Evolutionary conservation across 2,113 vertebrate genomes (phyloP), one percentile per base, ranked within the genome.

Genomic region (Gobius niger): DNA sequence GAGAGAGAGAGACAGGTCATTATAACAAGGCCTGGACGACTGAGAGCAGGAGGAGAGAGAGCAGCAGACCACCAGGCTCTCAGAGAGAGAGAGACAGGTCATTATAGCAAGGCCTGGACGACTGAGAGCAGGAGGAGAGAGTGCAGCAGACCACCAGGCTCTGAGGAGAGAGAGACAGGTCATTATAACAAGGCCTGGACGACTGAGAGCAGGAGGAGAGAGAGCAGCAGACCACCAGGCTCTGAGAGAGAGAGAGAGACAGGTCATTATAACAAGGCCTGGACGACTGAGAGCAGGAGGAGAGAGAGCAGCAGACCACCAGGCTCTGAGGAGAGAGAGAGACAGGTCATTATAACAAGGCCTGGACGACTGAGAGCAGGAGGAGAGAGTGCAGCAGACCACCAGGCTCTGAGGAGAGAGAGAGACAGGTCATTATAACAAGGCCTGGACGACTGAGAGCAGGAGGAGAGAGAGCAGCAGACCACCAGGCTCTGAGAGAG

Each of bases 91-190:
- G 24, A 34, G 5, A 34, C 24, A 34, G 0, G 2, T 34, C 24
- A 34, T 2, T 34, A 34, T 3, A 34, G 5, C 24, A 34, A 34
- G 3, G 3, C 24, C 24, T 34, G 24, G 24, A 34, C 24, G 24
- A 34, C 24, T 34, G 24, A 3, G 24, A 98, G 69, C 96, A 95
- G 54, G 94, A 94, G 65, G 95, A 85, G 9, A 93, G 14, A 0
- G 91, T 80, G 0, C 95, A 97, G 76, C 95, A 95, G 18, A 96
- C 46, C 0, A 90, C 75, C 71, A 96, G 87, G 0, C 91, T 87
- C 96, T 99, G 85, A 7, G 67, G 70, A 1, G 0, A 41, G 71
- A 60, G 44, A 1, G 40, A 7, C 41, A 8, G 0, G 0, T 13
- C 6, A 1, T 5, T 49, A 14, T 3, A 52, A 15, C 2, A 53